Conservation (phyloP, 2,888 invertebrate species). For the Campoplex nolae region DNA sequence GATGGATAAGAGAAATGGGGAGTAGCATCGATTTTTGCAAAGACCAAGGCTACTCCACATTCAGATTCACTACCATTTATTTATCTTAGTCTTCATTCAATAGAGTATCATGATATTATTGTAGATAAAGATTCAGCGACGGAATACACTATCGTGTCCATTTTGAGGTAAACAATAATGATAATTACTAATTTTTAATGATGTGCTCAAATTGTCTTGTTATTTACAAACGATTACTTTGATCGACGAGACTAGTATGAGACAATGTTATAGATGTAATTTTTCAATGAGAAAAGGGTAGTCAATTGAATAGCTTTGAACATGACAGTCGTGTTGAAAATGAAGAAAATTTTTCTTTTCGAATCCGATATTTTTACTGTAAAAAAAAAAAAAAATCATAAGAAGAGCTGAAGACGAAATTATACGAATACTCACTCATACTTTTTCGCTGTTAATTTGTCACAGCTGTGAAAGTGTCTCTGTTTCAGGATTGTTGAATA, state of each 20-base stretch:
- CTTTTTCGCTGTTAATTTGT: not conserved
- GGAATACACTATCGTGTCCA: not conserved
- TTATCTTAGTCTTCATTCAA: not conserved
- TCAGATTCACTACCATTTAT: too few relatives aligned
- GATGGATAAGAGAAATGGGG: too few relatives aligned
- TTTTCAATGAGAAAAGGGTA: not conserved
- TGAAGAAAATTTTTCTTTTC: not conserved
- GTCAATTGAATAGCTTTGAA: not conserved
- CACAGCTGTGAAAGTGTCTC: too few relatives aligned
- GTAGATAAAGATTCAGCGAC: not conserved
- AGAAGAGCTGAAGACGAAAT: not conserved
- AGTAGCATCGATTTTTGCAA: not conserved
- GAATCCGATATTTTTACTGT: not conserved
- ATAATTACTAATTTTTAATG: not conserved
- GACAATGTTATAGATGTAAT: not conserved
- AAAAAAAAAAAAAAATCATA: not conserved
- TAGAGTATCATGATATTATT: not conserved
- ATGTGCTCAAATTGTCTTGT: not conserved
- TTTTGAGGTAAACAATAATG: not conserved
- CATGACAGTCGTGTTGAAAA: not conserved
- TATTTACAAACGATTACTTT: not conserved
- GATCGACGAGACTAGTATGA: not conserved
- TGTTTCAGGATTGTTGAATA: too few relatives aligned
- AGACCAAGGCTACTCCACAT: not conserved
- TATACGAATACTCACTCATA: not conserved